Percentiles rank a stretch among this genome's conserved stretches.
Evolutionary conservation across 2,113 vertebrate species (phyloP).

Genomic region (Lates calcarifer): DNA sequence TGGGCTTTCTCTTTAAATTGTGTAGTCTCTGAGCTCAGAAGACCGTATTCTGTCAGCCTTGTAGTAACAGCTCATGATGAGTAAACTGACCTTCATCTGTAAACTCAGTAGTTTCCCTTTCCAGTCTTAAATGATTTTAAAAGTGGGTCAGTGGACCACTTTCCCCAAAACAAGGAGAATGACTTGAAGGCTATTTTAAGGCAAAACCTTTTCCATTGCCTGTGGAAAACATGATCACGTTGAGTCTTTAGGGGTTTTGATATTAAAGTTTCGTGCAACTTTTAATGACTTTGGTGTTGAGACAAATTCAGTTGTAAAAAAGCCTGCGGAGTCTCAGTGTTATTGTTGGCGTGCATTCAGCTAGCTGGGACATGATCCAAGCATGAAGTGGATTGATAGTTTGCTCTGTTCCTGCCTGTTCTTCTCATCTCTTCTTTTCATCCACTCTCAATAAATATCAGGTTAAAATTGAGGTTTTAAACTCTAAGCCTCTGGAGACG

Average conservation of each 20-base stretch:
- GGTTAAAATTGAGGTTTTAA: neutral
- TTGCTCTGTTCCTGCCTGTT: neutral
- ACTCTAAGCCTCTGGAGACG: neutral
- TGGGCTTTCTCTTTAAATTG: no score
- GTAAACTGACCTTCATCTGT: neutral
- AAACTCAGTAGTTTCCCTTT: neutral
- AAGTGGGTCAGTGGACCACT: constrained; percentile 31
- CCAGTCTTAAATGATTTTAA: neutral
- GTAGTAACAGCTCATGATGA: neutral
- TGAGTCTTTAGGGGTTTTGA: neutral
- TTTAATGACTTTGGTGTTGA: neutral
- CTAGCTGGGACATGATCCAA: neutral
- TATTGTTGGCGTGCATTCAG: neutral
- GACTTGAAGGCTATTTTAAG: neutral
- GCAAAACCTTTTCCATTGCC: neutral
- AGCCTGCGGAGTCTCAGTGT: neutral
- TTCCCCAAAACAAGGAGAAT: neutral
- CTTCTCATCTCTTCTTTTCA: neutral
- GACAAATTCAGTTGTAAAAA: neutral
- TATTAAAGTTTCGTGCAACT: neutral
- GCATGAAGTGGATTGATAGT: neutral
- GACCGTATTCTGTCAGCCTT: neutral
- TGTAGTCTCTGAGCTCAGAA: neutral
- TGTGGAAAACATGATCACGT: constrained; percentile 6
- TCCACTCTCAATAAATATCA: neutral